phyloP scores from a whole-genome alignment of 2,113 vertebrate genomes.

The Felis catus region F.catus_Fca126_mat1.0 CM031419.1:81710001-81710500 shows the following conservation, averaged over 20 bases:
- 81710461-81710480: background rate
- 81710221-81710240: background rate
- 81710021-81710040: background rate
- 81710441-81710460: background rate
- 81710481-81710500: constrained; percentile 16
- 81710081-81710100: background rate
- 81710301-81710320: background rate
- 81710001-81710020: background rate
- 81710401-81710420: constrained; percentile 32
- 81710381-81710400: background rate
- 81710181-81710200: background rate
- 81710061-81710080: background rate
- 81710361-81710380: background rate
- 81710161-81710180: background rate
- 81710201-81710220: background rate
- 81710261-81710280: background rate
- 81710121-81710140: background rate
- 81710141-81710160: background rate
- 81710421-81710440: background rate
- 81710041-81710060: background rate
- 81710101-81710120: background rate
- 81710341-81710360: background rate
- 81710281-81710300: background rate
- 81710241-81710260: background rate
- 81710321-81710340: background rate